Conservation (phyloP, 2,888 invertebrate genomes). For the Acanthosepion lycidas region DNA sequence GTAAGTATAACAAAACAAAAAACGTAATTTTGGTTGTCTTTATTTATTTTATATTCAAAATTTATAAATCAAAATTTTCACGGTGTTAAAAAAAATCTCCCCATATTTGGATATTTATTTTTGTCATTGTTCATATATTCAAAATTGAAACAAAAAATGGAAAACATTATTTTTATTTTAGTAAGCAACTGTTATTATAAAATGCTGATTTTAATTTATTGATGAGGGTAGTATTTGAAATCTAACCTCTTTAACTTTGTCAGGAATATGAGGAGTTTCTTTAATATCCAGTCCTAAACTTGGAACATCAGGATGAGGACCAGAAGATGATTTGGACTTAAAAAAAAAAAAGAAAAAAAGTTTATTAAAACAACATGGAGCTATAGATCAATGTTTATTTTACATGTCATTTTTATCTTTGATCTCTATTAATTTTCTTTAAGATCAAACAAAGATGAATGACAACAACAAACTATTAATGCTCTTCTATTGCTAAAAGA, state of each 20-base stretch:
- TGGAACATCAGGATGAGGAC: constrained; percentile 39
- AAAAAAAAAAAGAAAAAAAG: constrained; percentile 45
- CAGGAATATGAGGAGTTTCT: not conserved
- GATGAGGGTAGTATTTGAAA: constrained; percentile 51
- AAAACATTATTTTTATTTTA: too few relatives aligned
- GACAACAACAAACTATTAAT: not conserved
- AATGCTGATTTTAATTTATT: too few relatives aligned
- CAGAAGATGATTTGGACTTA: constrained; percentile 23
- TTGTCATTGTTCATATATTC: too few relatives aligned
- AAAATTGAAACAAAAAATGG: too few relatives aligned
- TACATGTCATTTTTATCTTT: constrained; percentile 51
- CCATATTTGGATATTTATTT: too few relatives aligned
- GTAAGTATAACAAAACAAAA: too few relatives aligned
- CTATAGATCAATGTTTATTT: constrained; percentile 55
- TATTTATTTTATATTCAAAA: too few relatives aligned
- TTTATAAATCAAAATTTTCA: too few relatives aligned
- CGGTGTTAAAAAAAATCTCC: too few relatives aligned
- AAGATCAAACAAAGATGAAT: not conserved
- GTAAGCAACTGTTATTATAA: too few relatives aligned
- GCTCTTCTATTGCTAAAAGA: too few relatives aligned
- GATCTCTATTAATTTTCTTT: not conserved
- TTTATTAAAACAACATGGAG: constrained; percentile 53
- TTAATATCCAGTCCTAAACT: not conserved
- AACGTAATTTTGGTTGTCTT: too few relatives aligned
- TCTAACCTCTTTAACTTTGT: constrained; percentile 52